Percentiles rank a stretch among this genome's conserved stretches.
Conservation (phyloP, 2,113 vertebrate genomes). For the Siphamia tubifer region DNA sequence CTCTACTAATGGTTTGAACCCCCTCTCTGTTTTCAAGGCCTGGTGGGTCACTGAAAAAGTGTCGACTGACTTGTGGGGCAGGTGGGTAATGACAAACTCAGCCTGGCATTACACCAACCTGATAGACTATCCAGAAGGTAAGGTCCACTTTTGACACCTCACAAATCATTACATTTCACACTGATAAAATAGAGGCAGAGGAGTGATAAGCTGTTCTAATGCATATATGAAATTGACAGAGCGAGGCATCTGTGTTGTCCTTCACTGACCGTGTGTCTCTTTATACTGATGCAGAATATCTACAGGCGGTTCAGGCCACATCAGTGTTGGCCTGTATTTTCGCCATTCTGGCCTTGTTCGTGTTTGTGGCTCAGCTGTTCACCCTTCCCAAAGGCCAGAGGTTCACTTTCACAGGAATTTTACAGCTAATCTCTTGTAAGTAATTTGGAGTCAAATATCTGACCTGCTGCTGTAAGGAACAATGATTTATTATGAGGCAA, state of each 20-base stretch:
- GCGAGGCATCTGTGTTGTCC: not conserved
- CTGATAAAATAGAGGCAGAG: not conserved
- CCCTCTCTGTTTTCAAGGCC: constrained; percentile 55
- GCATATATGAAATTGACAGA: not conserved
- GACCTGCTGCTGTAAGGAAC: not conserved
- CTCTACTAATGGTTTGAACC: too few species aligned
- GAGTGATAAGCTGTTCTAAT: too few species aligned
- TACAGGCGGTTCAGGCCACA: constrained; percentile 89
- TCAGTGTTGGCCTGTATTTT: constrained; percentile 94
- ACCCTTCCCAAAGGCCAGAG: constrained; percentile 93
- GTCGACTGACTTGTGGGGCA: constrained; percentile 79
- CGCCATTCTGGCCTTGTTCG: constrained; percentile 84
- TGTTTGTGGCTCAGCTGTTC: constrained; percentile 94
- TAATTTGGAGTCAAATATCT: constrained; percentile 34
- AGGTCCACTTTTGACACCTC: not conserved
- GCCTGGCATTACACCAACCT: constrained; percentile 76
- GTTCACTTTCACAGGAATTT: constrained; percentile 90
- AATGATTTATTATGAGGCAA: constrained; percentile 1
- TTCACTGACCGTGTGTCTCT: not conserved
- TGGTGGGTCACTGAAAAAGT: constrained; percentile 73
- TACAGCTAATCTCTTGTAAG: constrained; percentile 90
- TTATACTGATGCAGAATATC: constrained; percentile 74
- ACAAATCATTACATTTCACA: not conserved
- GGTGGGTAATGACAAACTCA: constrained; percentile 54
- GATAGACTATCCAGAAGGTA: constrained; percentile 66